Conservation (phyloP, 2,113 vertebrate species). For the Pao palembangensis region DNA sequence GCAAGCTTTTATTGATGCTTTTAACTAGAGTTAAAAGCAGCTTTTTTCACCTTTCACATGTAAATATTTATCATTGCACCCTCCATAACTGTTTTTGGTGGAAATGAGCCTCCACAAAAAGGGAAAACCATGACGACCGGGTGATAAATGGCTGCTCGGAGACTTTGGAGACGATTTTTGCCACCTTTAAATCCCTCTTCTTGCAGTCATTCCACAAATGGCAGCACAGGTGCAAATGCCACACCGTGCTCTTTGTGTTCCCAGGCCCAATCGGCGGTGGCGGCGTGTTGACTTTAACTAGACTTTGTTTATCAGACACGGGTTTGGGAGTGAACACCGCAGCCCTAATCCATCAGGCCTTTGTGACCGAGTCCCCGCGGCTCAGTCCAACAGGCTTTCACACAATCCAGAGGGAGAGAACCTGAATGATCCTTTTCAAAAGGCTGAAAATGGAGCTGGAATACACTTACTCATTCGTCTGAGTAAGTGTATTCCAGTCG, state of each 20-base stretch:
- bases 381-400: slow-evolving; percentile 56
- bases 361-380: slow-evolving; percentile 60
- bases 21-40: no score
- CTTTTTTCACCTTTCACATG: no score
- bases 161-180: no score
- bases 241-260: slow-evolving; percentile 21
- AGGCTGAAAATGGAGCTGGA: slow-evolving; percentile 52
- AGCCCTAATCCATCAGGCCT: slow-evolving; percentile 70
- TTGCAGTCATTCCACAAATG: slow-evolving; percentile 3
- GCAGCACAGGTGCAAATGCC: slow-evolving; percentile 17
- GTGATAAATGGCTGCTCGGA: no score
- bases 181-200: neutral
- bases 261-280: slow-evolving; percentile 48
- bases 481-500: no score
- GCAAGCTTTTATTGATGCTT: no score
- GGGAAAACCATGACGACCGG: no score
- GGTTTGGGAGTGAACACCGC: slow-evolving; percentile 55
- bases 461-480: slow-evolving; percentile 29
- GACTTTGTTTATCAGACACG: slow-evolving; percentile 64
- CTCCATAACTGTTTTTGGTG: no score
- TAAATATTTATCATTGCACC: no score
- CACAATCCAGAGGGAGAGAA: slow-evolving; percentile 53
- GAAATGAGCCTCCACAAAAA: no score
- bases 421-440: slow-evolving; percentile 63
- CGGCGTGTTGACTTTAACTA: slow-evolving; percentile 65